Percentiles rank a stretch among this genome's conserved stretches.
Evolutionary conservation across 35 echinoderm and acorn worm genomes (phyloP).

Genomic region (Apostichopus parvimensis): DNA sequence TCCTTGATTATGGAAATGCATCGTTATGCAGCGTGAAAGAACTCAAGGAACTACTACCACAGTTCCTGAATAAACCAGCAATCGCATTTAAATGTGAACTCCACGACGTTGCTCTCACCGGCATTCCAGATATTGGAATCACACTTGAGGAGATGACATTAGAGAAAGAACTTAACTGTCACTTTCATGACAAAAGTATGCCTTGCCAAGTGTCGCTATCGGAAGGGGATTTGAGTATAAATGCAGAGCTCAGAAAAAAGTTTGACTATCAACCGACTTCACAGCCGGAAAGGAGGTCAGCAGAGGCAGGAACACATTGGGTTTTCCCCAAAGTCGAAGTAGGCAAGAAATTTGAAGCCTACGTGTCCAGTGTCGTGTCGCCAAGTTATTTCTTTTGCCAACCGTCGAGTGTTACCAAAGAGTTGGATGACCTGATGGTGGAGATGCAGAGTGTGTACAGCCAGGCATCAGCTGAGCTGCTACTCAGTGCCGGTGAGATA

Average conservation of each 20-base stretch:
- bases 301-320: constrained; percentile 1
- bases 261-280: not conserved
- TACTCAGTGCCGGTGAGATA: constrained; percentile 14
- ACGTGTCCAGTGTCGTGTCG: constrained; percentile 45
- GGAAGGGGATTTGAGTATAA: constrained; percentile 43
- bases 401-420: not conserved
- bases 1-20: constrained; percentile 61
- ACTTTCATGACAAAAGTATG: constrained; percentile 9
- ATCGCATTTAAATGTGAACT: constrained; percentile 39
- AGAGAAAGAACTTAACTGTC: constrained; percentile 48
- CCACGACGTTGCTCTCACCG: constrained; percentile 17
- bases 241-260: constrained; percentile 38
- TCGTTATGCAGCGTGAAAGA: not conserved
- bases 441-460: constrained; percentile 50
- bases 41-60: constrained; percentile 18
- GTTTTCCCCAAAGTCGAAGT: constrained; percentile 27
- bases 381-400: constrained; percentile 56
- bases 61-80: constrained; percentile 29
- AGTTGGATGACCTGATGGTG: constrained; percentile 34
- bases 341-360: constrained; percentile 51
- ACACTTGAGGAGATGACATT: constrained; percentile 37
- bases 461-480: constrained; percentile 24
- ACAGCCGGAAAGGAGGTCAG: not conserved
- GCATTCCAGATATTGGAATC: constrained; percentile 9
- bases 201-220: constrained; percentile 53